A percentile compares a stretch with the other conserved stretches of the same genome.
These are phyloP conservation scores for Stichopus horrens DNA, from an alignment of 53 echinoderm and acorn worm species.

Conservation along the genomic window DNA sequence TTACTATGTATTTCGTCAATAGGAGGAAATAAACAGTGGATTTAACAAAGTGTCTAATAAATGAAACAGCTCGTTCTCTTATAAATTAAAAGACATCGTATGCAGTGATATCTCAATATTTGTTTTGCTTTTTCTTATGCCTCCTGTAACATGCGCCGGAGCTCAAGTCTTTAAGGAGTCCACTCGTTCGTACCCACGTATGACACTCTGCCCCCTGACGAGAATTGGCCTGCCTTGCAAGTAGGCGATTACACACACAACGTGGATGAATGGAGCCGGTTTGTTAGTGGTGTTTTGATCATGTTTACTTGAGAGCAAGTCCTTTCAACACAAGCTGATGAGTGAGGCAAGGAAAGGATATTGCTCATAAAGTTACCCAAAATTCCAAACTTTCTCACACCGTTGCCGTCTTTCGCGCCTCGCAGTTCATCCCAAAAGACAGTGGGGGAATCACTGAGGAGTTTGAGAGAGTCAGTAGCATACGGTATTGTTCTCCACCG, in stretches of 20 bases:
- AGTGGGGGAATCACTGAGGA: constrained; percentile 28
- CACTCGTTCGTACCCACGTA: constrained; percentile 17
- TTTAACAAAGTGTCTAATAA: neutral
- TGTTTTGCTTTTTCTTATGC: neutral
- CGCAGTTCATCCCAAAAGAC: constrained; percentile 41
- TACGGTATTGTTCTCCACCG: constrained; percentile 42
- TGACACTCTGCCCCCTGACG: constrained; percentile 30
- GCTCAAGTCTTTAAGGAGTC: neutral
- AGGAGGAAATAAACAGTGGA: no score
- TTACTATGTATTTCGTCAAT: no score
- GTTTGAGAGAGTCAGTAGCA: constrained; percentile 29
- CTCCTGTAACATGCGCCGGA: neutral
- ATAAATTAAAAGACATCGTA: neutral
- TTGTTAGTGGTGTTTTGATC: constrained; percentile 41
- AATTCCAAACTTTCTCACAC: constrained; percentile 16
- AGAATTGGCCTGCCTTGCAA: constrained; percentile 34
- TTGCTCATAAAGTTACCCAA: constrained; percentile 30
- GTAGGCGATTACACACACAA: constrained; percentile 30
- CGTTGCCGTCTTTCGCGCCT: constrained; percentile 24
- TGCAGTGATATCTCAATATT: no score
- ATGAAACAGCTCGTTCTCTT: neutral
- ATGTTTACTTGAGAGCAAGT: constrained; percentile 46
- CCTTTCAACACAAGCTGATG: constrained; percentile 39
- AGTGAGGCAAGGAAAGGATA: constrained; percentile 39
- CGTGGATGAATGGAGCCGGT: constrained; percentile 40